These are phyloP conservation scores for Thunnus thynnus DNA, from an alignment of 2,113 vertebrate species.

Conservation along the genomic window DNA sequence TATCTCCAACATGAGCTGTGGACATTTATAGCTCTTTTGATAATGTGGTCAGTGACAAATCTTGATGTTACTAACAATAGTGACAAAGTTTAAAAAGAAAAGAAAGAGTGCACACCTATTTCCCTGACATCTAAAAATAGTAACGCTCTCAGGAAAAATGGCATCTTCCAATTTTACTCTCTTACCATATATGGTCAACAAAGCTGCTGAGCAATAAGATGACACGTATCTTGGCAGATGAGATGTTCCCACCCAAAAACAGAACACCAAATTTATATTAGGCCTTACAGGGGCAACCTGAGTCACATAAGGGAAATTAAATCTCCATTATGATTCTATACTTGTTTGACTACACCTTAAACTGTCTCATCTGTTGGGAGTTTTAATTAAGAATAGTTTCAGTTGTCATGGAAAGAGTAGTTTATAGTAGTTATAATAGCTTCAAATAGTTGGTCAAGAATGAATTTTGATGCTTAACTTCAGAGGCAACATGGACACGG, in stretches of 20 bases:
- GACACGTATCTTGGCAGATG: neutral
- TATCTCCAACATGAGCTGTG: neutral
- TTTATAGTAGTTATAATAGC: no score
- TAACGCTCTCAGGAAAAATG: constrained; percentile 21
- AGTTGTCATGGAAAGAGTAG: no score
- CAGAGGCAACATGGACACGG: no score
- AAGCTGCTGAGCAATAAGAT: constrained; percentile 10
- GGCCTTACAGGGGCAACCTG: neutral
- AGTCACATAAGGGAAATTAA: neutral
- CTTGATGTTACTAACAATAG: constrained; percentile 10
- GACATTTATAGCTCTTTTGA: constrained; percentile 18
- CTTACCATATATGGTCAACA: constrained; percentile 43
- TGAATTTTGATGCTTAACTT: no score
- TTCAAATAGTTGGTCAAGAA: no score
- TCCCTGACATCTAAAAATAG: constrained; percentile 51
- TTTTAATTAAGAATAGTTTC: no score
- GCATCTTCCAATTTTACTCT: constrained; percentile 28
- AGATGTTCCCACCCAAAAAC: constrained; percentile 1
- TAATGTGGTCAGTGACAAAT: neutral
- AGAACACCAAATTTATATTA: neutral
- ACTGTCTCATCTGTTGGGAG: no score
- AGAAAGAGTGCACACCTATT: constrained; percentile 31
- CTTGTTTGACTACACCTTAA: no score
- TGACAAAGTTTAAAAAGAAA: constrained; percentile 6
- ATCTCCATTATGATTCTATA: no score